A percentile compares a stretch with the other conserved stretches of the same genome.
Conservation (phyloP, 2,888 invertebrate species). For the Tachina lurida region DNA sequence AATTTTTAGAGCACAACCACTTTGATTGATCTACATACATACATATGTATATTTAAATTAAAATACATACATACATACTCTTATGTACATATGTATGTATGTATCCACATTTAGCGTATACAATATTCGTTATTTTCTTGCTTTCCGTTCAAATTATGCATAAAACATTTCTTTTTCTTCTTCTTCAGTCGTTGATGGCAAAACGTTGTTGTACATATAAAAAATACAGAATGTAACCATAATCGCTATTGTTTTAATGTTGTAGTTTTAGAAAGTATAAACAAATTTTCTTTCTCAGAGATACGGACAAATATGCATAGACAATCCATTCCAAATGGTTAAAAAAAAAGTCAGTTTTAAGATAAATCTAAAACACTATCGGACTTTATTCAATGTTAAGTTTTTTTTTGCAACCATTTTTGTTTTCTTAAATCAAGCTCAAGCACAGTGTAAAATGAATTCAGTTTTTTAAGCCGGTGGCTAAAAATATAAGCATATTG, state of each 20-base stretch:
- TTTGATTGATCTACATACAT: constrained; percentile 54
- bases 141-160: constrained; percentile 49
- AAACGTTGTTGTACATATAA: not conserved
- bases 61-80: constrained; percentile 15
- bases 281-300: constrained; percentile 31
- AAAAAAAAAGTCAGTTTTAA: not conserved
- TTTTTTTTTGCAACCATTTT: not conserved
- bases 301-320: not conserved
- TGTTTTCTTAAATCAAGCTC: constrained; percentile 46
- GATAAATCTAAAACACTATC: constrained; percentile 19
- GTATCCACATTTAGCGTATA: constrained; percentile 10
- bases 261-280: constrained; percentile 62
- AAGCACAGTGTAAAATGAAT: constrained; percentile 50
- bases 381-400: constrained; percentile 42
- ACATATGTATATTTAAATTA: constrained; percentile 44
- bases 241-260: constrained; percentile 21
- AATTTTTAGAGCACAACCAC: constrained; percentile 62
- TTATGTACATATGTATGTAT: too few species aligned
- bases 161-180: constrained; percentile 23
- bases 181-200: constrained; percentile 13
- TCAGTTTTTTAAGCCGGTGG: not conserved
- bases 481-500: not conserved
- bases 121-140: constrained; percentile 31
- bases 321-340: not conserved
- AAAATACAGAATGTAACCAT: constrained; percentile 47